These are phyloP conservation scores for Machaerirhynchus nigripectus DNA, from an alignment of 2,113 vertebrate genomes.

Conservation along the genomic window DNA sequence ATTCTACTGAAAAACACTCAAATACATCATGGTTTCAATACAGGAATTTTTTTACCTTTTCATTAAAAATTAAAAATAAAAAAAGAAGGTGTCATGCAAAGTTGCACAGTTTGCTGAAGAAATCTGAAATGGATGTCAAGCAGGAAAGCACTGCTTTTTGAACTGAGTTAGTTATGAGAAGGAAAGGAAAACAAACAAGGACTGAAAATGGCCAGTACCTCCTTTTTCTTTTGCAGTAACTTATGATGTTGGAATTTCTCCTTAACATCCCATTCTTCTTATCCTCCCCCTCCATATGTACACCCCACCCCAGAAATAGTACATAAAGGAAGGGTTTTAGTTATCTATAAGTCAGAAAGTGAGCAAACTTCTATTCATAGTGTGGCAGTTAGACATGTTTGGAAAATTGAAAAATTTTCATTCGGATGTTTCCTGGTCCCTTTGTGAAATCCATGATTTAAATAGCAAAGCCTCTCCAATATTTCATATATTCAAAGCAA, in stretches of 20 bases:
- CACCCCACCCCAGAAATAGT: neutral
- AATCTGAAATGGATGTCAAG: neutral
- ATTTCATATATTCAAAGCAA: neutral
- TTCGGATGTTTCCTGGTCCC: neutral
- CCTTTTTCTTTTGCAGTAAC: neutral
- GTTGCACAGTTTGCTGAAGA: neutral
- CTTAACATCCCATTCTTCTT: neutral
- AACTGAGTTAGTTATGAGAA: neutral
- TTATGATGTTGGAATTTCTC: neutral
- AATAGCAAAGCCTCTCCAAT: neutral
- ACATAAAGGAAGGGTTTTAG: neutral
- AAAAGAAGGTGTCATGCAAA: neutral
- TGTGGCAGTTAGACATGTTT: neutral
- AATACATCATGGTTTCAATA: constrained; percentile 37
- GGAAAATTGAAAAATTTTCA: neutral
- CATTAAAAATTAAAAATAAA: neutral
- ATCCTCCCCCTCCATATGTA: neutral
- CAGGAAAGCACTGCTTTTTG: neutral
- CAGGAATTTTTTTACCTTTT: neutral
- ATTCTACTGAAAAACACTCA: constrained; percentile 36
- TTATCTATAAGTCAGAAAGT: neutral
- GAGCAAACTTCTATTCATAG: neutral
- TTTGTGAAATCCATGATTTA: neutral
- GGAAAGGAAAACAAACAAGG: neutral
- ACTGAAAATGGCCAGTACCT: neutral